Base-by-base conservation (phyloP, 2,113 vertebrate genomes). In the Furnarius figulus region DNA sequence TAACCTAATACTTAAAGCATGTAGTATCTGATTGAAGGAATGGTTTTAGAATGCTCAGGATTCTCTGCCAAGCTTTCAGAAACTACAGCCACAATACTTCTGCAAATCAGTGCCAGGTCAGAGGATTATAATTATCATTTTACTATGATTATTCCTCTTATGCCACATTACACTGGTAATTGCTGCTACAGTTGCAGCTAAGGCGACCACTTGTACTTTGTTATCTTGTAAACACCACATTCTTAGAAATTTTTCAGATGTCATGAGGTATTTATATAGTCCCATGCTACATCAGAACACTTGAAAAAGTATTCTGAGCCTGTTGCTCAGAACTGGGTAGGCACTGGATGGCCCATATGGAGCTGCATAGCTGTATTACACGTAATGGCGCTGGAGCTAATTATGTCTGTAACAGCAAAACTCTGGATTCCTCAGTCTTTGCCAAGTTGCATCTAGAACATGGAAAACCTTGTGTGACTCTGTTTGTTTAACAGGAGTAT, bases 381-480 rank as follows among this genome's bases (percentile, higher is more conserved):
- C 2, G 1, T 47, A 76, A 58, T 35, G 47, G 72, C 37, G 50
- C 74, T 70, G 85, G 49, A 83, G 87, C 58, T 73, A 81, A 67
- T 80, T 71, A 71, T 7, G 40, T 35, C 65, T 91, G 83, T 61
- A 88, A 28, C 52, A 86, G 42, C 68, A 87, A 28, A 75, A 8
- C 62, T 53, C 49, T n/a, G 74, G 50, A 80, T 96, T 91, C 85
- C 74, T 93, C 78, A 90, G 93, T 59, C 63, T 76, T 59, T 77
- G 81, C 90, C 89, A 95, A n/a, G 39, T 62, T 77, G 62, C 42
- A 63, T 62, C 78, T 76, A 94, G 68, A 88, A 93, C 59, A 63
- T 55, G 67, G 75, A 83, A 93, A 94, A 59, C 62, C 30, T 73
- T 76, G 71, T 76, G 50, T 25, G 83, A 76, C n/a, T 90, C 39